Percentiles rank a stretch among this genome's conserved stretches.
Evolutionary conservation across 2,888 invertebrate genomes (phyloP).

Genomic region (Lutraria lutraria): DNA sequence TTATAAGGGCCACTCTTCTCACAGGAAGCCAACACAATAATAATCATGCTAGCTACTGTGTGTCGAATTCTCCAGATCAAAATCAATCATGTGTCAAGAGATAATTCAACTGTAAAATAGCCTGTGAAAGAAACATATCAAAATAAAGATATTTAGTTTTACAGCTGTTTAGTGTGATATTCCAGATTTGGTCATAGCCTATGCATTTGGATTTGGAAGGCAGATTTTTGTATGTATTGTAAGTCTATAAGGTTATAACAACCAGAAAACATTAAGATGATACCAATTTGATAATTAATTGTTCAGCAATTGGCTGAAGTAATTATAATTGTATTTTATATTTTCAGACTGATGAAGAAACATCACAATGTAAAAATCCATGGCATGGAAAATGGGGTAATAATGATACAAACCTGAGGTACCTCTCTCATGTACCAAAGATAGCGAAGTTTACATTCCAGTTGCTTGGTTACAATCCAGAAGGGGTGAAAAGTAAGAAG

Average conservation of each 20-base stretch:
- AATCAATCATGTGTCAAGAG: no score
- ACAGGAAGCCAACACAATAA: no score
- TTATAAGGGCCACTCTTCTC: no score
- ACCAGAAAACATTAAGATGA: no score
- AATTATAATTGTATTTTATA: not conserved
- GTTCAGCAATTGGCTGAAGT: not conserved
- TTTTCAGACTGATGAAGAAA: constrained; percentile 26
- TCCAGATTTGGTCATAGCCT: not conserved
- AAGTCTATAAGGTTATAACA: no score
- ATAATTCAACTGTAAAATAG: no score
- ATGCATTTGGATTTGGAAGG: not conserved
- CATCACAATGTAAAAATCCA: constrained; percentile 50
- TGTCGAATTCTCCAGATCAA: no score
- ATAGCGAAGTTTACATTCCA: constrained; percentile 57
- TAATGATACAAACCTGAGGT: constrained; percentile 56
- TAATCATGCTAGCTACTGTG: no score
- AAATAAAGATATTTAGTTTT: no score
- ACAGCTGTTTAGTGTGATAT: no score
- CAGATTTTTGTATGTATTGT: not conserved
- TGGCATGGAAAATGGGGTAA: constrained; percentile 63
- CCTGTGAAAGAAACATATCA: no score
- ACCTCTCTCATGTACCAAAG: constrained; percentile 52
- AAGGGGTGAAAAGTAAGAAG: not conserved
- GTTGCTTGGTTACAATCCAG: constrained; percentile 57
- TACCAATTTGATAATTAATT: not conserved